Evolutionary conservation across 1,140 invertebrate species (phyloP).

Genomic region (Macrocentrus cingulum): DNA sequence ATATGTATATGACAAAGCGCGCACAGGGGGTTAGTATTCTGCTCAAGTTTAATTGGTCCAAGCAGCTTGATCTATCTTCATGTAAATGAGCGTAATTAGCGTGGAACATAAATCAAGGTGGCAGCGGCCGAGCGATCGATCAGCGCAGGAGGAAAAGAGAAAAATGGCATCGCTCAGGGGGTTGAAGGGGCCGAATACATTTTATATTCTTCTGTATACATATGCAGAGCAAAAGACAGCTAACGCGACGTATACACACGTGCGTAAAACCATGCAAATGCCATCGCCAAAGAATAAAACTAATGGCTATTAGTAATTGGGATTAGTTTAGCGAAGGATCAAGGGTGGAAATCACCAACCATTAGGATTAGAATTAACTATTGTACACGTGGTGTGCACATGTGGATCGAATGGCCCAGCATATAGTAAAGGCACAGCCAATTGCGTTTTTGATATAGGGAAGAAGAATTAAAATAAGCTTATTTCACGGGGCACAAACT

Average conservation of each 20-base stretch:
- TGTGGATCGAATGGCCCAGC: conserved; percentile 29
- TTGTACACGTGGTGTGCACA: conserved; percentile 37
- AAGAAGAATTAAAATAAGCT: too few relatives aligned
- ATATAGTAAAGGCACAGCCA: conserved; percentile 17
- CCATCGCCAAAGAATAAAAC: conserved; percentile 51
- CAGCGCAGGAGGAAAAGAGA: conserved; percentile 21
- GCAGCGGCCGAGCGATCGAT: conserved; percentile 40
- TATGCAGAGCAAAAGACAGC: too few relatives aligned
- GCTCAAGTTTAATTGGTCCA: conserved; percentile 36
- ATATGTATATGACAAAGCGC: background rate
- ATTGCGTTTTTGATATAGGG: conserved; percentile 9
- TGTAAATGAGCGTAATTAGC: conserved; percentile 56
- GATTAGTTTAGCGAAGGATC: conserved; percentile 43
- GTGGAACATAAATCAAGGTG: conserved; percentile 51
- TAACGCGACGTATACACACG: too few relatives aligned
- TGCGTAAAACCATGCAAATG: too few relatives aligned
- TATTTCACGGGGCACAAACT: too few relatives aligned
- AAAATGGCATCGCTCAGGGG: conserved; percentile 1
- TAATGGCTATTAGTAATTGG: conserved; percentile 55
- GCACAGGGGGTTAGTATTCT: background rate
- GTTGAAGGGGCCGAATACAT: conserved; percentile 3
- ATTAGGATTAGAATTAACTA: conserved; percentile 46
- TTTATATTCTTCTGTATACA: too few relatives aligned
- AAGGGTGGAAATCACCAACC: conserved; percentile 25
- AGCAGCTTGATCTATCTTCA: conserved; percentile 47